Conservation (phyloP, 2,888 invertebrate species). For the Eurois occulta region DNA sequence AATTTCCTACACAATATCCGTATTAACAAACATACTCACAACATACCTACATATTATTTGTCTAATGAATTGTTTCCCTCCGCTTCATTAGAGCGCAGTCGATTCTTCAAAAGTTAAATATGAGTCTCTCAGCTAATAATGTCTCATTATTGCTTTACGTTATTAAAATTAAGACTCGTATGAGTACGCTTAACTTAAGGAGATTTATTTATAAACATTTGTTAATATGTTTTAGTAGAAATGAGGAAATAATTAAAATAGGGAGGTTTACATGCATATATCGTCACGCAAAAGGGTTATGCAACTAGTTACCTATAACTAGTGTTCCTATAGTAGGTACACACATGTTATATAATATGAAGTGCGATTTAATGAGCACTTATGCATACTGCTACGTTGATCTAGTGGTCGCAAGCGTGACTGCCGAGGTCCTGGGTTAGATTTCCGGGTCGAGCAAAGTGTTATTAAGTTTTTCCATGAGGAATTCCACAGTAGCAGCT, state of each 20-base stretch:
- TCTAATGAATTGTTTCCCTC: conserved; percentile 78
- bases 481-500: not conserved
- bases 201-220: conserved; percentile 68
- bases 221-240: conserved; percentile 43
- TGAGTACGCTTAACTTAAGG: conserved; percentile 46
- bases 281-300: not conserved
- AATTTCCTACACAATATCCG: conserved; percentile 44
- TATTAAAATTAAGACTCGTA: conserved; percentile 81
- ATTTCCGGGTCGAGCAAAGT: not conserved
- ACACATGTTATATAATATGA: not conserved
- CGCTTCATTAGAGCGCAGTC: conserved; percentile 82
- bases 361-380: not conserved
- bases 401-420: not conserved
- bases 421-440: not conserved
- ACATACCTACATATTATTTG: conserved; percentile 68
- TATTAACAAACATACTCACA: conserved; percentile 40
- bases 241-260: conserved; percentile 21
- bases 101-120: conserved; percentile 88
- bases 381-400: not conserved
- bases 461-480: not conserved
- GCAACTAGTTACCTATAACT: not conserved
- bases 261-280: not conserved
- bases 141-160: conserved; percentile 85
- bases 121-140: conserved; percentile 83
- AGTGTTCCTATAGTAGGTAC: not conserved